A percentile compares a stretch with the other conserved stretches of the same genome.
Conservation (phyloP, 2,888 invertebrate genomes). For the Alcis repandata region DNA sequence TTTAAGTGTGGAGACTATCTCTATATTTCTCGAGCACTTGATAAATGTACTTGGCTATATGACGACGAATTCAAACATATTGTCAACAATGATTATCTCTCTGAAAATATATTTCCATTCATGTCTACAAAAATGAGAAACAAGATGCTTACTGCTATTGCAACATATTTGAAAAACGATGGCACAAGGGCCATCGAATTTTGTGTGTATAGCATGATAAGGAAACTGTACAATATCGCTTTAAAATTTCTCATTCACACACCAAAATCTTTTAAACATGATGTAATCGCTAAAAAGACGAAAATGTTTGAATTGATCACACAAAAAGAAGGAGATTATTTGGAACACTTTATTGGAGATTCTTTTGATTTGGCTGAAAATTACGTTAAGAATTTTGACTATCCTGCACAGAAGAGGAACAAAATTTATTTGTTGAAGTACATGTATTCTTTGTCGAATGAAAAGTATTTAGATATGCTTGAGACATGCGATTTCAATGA, state of each 20-base stretch:
- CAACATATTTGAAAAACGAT: constrained; percentile 56
- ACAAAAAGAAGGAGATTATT: constrained; percentile 34
- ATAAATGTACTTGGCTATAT: constrained; percentile 66
- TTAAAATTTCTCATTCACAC: constrained; percentile 63
- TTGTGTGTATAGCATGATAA: constrained; percentile 60
- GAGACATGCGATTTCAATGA: constrained; percentile 52
- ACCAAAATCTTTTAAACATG: constrained; percentile 60
- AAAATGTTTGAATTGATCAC: constrained; percentile 13
- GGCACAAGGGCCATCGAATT: constrained; percentile 55
- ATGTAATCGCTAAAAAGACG: constrained; percentile 45
- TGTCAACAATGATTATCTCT: constrained; percentile 63
- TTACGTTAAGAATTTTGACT: constrained; percentile 27
- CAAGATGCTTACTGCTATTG: constrained; percentile 60
- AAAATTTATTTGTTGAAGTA: constrained; percentile 32
- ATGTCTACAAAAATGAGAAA: constrained; percentile 72
- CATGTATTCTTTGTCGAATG: constrained; percentile 51
- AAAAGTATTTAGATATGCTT: constrained; percentile 61
- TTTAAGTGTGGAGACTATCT: constrained; percentile 68
- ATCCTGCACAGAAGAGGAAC: constrained; percentile 1
- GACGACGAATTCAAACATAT: constrained; percentile 55
- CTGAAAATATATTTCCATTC: constrained; percentile 63
- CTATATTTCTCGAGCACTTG: constrained; percentile 63
- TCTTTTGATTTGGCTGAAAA: constrained; percentile 47
- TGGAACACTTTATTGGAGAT: constrained; percentile 56
- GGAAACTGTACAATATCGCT: constrained; percentile 54